phyloP scores from a whole-genome alignment of 2,113 vertebrate genomes.

The Lagopus muta region DNA sequence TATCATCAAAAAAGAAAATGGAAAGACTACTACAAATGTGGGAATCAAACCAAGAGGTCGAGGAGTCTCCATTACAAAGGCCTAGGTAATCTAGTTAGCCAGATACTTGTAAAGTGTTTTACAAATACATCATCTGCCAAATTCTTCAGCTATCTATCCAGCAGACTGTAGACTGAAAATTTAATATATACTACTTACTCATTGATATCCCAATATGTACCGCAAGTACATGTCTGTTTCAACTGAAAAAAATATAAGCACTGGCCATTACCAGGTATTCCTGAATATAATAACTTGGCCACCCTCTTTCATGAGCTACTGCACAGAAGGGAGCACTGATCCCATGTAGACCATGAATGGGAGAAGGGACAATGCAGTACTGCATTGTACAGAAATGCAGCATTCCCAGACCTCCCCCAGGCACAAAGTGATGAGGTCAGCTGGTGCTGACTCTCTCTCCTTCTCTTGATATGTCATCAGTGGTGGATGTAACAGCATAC shows the following conservation, averaged over 20 bases:
- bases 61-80: background rate
- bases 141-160: background rate
- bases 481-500: background rate
- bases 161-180: background rate
- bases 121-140: background rate
- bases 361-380: background rate
- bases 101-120: background rate
- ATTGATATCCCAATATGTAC: background rate
- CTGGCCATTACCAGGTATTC: background rate
- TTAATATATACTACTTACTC: background rate
- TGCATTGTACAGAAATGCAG: background rate
- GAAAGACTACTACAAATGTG: background rate
- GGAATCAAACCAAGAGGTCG: background rate
- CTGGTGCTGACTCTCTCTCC: too few species aligned
- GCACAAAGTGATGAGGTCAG: background rate
- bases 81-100: background rate
- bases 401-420: background rate
- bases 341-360: background rate
- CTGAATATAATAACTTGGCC: background rate
- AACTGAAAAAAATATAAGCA: background rate
- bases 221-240: background rate
- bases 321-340: background rate
- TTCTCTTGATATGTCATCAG: background rate
- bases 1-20: background rate
- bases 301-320: background rate